A percentile compares a stretch with the other conserved stretches of the same genome.
These are phyloP conservation scores for Dinocampus coccinellae DNA, from an alignment of 2,888 invertebrate species.

Conservation along the genomic window DNA sequence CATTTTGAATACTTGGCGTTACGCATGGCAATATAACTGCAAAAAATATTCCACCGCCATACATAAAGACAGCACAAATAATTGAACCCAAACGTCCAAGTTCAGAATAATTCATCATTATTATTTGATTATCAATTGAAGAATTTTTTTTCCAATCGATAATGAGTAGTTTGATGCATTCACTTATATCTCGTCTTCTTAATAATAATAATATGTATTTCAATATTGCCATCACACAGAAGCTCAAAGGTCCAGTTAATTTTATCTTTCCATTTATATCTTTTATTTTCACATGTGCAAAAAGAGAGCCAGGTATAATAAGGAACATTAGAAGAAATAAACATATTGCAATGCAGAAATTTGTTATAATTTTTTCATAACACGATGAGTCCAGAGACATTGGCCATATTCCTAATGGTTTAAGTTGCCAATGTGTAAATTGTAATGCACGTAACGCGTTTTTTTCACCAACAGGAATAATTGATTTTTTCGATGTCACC, in stretches of 20 bases:
- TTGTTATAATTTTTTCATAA: neutral
- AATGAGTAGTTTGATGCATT: slow-evolving; percentile 48
- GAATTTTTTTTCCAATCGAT: slow-evolving; percentile 48
- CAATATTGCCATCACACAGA: slow-evolving; percentile 50
- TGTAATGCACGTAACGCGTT: slow-evolving; percentile 51
- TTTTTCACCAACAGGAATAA: neutral
- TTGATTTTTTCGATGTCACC: neutral
- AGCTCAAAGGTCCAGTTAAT: slow-evolving; percentile 54
- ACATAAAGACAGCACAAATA: slow-evolving; percentile 47
- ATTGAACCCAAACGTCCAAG: slow-evolving; percentile 47
- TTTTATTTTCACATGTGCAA: slow-evolving; percentile 49
- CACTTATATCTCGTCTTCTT: slow-evolving; percentile 36
- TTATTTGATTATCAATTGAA: slow-evolving; percentile 33
- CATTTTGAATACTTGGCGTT: neutral
- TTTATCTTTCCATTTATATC: slow-evolving; percentile 45
- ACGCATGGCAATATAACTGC: slow-evolving; percentile 45
- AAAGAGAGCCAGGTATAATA: slow-evolving; percentile 51
- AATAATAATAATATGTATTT: slow-evolving; percentile 49
- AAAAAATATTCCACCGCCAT: slow-evolving; percentile 48
- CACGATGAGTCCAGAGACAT: neutral
- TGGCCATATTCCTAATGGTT: slow-evolving; percentile 58
- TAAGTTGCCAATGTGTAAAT: slow-evolving; percentile 44
- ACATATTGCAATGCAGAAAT: slow-evolving; percentile 27
- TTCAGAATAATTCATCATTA: slow-evolving; percentile 48
- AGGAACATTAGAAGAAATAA: slow-evolving; percentile 52